These are phyloP conservation scores for Lissonota sp. DNA, from an alignment of 2,888 invertebrate genomes.

Conservation along the genomic window DNA sequence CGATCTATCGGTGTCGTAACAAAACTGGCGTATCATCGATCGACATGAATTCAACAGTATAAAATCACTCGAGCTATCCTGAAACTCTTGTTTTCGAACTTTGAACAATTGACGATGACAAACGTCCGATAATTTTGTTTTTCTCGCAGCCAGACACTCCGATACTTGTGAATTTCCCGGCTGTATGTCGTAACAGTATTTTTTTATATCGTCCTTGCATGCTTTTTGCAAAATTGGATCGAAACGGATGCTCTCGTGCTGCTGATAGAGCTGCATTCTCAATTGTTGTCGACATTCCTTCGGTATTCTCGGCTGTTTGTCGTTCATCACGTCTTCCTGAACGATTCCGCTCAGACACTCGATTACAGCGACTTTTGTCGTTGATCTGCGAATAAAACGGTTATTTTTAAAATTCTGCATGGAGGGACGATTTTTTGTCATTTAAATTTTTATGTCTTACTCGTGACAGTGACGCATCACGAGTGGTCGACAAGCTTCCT, in stretches of 20 bases:
- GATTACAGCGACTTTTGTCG: constrained; percentile 92
- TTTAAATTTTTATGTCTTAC: constrained; percentile 70
- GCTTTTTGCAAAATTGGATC: constrained; percentile 93
- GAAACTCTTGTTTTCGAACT: constrained; percentile 93
- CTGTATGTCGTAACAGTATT: constrained; percentile 88
- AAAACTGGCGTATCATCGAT: constrained; percentile 94
- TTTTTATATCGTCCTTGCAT: constrained; percentile 92
- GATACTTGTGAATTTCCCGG: constrained; percentile 90
- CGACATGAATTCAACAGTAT: constrained; percentile 93
- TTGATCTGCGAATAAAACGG: constrained; percentile 88
- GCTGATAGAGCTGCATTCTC: constrained; percentile 95
- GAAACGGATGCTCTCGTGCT: constrained; percentile 94
- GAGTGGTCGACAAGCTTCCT: constrained; percentile 95
- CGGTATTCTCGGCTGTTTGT: constrained; percentile 91
- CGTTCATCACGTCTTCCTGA: constrained; percentile 92
- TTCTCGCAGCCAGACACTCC: constrained; percentile 89
- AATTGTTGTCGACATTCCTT: constrained; percentile 96
- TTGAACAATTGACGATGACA: constrained; percentile 94
- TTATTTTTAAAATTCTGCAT: constrained; percentile 1
- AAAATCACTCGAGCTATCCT: constrained; percentile 95
- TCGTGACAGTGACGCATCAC: constrained; percentile 87
- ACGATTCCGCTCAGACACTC: constrained; percentile 95
- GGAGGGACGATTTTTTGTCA: background rate
- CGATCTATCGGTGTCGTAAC: constrained; percentile 89
- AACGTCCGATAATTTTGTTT: constrained; percentile 87